Base-by-base conservation (phyloP, 2,113 vertebrate species). In the Bos indicus region DNA sequence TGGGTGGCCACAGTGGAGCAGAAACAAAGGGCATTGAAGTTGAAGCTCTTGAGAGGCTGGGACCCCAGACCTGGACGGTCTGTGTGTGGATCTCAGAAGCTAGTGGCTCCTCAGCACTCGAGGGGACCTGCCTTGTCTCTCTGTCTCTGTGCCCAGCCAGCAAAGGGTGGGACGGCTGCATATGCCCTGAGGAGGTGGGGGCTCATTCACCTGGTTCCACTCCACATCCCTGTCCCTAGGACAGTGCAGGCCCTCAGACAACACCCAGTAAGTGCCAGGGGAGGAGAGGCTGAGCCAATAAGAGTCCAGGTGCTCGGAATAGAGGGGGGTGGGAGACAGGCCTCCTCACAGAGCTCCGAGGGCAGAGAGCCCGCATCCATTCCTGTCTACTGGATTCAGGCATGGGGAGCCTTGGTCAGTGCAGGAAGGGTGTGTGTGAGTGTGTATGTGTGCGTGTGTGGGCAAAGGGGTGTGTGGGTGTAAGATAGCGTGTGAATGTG, bases 61-160 rank as follows among this genome's bases (percentile, higher is more conserved):
- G 9, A 64, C 59, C 36, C 36, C 52, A 57, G 56, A 43, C 48
- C 19, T 14, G n/a, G 25, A 46, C 13, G 40, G 77, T 43, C n/a
- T 1, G 4, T 33, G 11, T 14, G 9, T 57, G 17, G 40, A 6
- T 57, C 57, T n/a, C 57, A 59, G 87, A 88, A 23, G 57, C 7
- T 3, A 5, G 10, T 26, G 33, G n/a, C 23, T 60, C 43, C 52
- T 67, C 23, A 5, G 28, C n/a, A 19, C 43, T 87, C 0, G 0
- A 82, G 12, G 51, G 15, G 4, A 33, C 23, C 92, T 54, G 17
- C 13, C 74, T 17, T 46, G 2, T 82, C n/a, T 62, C 46, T 67
- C 87, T 7, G 3, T 48, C 67, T 71, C 36, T 56, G 60, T 62
- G 74, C 54, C 57, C 3, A 7, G 51, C 48, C 36, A 84, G 57